These are phyloP conservation scores for Sturmia bella DNA, from an alignment of 2,888 invertebrate species.

Conservation along the genomic window DNA sequence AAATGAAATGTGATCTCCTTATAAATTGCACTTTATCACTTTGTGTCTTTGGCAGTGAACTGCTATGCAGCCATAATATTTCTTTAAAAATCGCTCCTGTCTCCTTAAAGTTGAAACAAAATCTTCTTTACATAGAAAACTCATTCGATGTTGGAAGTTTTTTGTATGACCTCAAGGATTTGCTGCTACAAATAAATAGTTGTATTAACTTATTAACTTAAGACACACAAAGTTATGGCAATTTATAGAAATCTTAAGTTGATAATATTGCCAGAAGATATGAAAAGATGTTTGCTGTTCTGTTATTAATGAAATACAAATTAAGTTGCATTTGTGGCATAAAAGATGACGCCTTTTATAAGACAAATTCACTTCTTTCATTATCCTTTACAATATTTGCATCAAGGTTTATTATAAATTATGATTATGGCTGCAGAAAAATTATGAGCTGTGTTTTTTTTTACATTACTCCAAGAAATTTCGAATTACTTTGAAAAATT, in stretches of 20 bases:
- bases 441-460: slow-evolving; percentile 38
- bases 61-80: too few relatives aligned
- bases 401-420: slow-evolving; percentile 41
- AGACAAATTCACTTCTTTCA: slow-evolving; percentile 20
- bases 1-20: too few relatives aligned
- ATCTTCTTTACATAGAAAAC: too few relatives aligned
- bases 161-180: too few relatives aligned
- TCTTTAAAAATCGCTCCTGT: too few relatives aligned
- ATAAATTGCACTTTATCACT: too few relatives aligned
- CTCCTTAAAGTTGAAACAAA: too few relatives aligned
- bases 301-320: slow-evolving; percentile 51
- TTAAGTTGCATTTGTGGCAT: slow-evolving; percentile 41
- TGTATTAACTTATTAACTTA: background rate
- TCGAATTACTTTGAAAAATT: background rate
- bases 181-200: too few relatives aligned
- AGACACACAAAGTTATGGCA: background rate
- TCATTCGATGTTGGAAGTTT: too few relatives aligned
- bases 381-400: slow-evolving; percentile 12
- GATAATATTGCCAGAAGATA: background rate
- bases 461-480: background rate
- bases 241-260: background rate
- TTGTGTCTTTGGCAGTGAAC: too few relatives aligned
- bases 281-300: slow-evolving; percentile 4
- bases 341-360: slow-evolving; percentile 36
- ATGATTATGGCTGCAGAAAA: slow-evolving; percentile 10